These are phyloP conservation scores for Pogonophryne albipinna DNA, from an alignment of 2,797 vertebrate genomes.

Conservation along the genomic window DNA sequence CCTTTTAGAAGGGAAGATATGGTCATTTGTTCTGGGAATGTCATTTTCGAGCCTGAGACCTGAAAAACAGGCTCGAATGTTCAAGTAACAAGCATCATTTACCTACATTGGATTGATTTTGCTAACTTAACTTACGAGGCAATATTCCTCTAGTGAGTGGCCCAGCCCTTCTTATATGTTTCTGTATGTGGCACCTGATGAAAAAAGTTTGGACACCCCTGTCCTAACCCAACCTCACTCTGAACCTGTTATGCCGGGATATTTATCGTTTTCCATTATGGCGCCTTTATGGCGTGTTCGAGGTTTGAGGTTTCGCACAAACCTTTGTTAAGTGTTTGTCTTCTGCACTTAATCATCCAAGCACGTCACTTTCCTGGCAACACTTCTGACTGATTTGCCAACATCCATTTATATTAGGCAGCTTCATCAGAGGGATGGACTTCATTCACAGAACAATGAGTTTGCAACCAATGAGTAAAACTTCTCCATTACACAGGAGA, in stretches of 20 bases:
- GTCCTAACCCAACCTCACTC: background rate
- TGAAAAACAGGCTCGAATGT: no score
- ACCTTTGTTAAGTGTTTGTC: constrained; percentile 3
- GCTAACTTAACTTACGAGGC: no score
- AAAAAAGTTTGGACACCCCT: no score
- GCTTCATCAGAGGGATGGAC: constrained; percentile 23
- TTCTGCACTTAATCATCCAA: constrained; percentile 3
- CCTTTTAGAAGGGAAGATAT: no score
- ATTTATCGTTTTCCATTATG: background rate
- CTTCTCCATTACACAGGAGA: background rate
- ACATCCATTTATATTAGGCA: constrained; percentile 22
- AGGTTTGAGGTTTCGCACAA: background rate
- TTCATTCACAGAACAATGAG: constrained; percentile 7
- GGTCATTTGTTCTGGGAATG: no score
- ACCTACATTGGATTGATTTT: no score
- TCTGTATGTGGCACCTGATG: no score
- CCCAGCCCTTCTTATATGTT: no score
- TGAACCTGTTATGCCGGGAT: background rate
- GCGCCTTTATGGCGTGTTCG: background rate
- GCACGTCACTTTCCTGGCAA: constrained; percentile 7
- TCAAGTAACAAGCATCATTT: no score
- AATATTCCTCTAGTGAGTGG: no score
- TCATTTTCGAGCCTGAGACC: no score
- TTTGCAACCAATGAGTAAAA: constrained; percentile 1
- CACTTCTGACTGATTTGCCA: constrained; percentile 23